Conservation (phyloP, 2,888 invertebrate genomes). For the Schizaphis graminum region DNA sequence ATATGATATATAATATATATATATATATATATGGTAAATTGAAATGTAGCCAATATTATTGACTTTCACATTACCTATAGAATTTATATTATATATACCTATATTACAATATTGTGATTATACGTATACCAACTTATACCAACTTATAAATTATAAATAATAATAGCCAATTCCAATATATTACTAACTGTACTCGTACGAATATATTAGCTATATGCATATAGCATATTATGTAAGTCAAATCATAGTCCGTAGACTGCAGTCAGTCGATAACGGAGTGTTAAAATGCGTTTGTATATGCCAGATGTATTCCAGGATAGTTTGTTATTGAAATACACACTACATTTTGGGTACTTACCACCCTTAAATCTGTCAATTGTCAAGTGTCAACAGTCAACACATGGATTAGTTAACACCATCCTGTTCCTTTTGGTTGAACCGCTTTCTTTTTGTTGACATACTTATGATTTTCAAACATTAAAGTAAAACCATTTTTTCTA, state of each 20-base stretch:
- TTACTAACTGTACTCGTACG: background rate
- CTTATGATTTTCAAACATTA: background rate
- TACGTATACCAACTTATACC: background rate
- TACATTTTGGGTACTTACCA: background rate
- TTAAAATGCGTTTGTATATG: background rate
- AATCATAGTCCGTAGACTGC: background rate
- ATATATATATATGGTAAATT: background rate
- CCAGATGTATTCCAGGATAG: background rate
- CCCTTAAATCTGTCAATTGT: conserved; percentile 25
- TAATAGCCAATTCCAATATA: background rate
- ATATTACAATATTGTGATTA: background rate
- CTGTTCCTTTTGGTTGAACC: background rate
- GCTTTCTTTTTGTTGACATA: background rate
- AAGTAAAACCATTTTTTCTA: background rate
- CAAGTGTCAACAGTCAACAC: conserved; percentile 3
- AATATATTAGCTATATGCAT: background rate
- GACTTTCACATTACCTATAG: background rate
- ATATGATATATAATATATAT: too few relatives aligned
- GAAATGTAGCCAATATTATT: conserved; percentile 5
- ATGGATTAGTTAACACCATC: conserved; percentile 14
- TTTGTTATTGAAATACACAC: background rate
- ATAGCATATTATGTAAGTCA: background rate
- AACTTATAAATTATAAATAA: background rate
- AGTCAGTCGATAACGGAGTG: background rate
- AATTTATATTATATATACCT: background rate